A percentile compares a stretch with the other conserved stretches of the same genome.
These are phyloP conservation scores for Lasaia peninsularis DNA, from an alignment of 1,140 invertebrate genomes.

Conservation along the genomic window DNA sequence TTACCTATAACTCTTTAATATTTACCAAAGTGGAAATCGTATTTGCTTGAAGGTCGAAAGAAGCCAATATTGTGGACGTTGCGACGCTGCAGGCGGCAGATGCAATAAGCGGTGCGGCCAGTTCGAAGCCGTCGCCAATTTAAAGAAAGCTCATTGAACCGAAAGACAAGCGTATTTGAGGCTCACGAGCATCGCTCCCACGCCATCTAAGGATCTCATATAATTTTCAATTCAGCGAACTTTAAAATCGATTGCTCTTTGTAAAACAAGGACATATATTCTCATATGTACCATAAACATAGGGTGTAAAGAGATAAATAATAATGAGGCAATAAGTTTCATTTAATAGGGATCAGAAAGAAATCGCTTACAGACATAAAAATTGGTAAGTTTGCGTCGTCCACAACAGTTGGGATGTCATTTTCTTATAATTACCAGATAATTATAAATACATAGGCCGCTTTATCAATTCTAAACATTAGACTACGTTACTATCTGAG, in stretches of 20 bases:
- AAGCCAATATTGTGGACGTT: conserved; percentile 73
- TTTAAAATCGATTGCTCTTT: conserved; percentile 76
- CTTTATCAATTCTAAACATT: too few relatives aligned
- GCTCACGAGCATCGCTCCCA: conserved; percentile 61
- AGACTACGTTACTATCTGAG: too few relatives aligned
- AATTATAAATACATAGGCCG: too few relatives aligned
- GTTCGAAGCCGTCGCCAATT: conserved; percentile 73
- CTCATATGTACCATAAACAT: background rate
- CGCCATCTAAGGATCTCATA: conserved; percentile 68
- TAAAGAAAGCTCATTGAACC: conserved; percentile 78
- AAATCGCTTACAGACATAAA: too few relatives aligned
- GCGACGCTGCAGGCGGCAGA: conserved; percentile 65
- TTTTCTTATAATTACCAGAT: too few relatives aligned
- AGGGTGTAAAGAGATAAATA: background rate
- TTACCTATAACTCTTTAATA: conserved; percentile 64
- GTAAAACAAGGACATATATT: conserved; percentile 49
- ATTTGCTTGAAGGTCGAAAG: conserved; percentile 73
- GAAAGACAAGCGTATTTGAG: conserved; percentile 78
- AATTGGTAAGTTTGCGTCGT: too few relatives aligned
- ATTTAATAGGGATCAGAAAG: too few relatives aligned
- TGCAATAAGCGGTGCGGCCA: conserved; percentile 72
- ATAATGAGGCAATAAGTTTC: too few relatives aligned
- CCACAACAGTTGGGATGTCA: too few relatives aligned
- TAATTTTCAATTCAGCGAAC: conserved; percentile 76
- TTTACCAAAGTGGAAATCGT: conserved; percentile 70